Evolutionary conservation across 2,888 invertebrate species (phyloP).

Genomic region (Drosophila emarginata): DNA sequence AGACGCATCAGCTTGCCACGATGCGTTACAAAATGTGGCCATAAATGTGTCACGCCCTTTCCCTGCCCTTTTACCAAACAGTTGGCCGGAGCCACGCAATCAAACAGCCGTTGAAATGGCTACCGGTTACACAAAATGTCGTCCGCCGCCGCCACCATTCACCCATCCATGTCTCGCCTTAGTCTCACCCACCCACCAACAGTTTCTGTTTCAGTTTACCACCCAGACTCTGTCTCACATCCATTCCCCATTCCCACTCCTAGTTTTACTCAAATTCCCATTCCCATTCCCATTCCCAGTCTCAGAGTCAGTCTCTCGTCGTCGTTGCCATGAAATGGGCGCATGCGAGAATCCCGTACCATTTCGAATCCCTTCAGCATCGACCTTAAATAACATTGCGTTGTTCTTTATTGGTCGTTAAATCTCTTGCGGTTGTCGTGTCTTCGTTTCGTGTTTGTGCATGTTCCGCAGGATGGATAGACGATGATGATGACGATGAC

Average conservation of each 20-base stretch:
- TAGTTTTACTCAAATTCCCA: no score
- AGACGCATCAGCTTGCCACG: conserved; percentile 57
- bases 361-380: conserved; percentile 68
- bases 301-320: neutral
- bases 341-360: conserved; percentile 52
- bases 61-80: neutral
- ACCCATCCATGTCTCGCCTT: neutral
- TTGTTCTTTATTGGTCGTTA: conserved; percentile 77
- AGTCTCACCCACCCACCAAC: neutral
- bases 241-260: neutral
- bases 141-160: conserved; percentile 44
- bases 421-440: conserved; percentile 77
- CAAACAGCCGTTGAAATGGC: conserved; percentile 71
- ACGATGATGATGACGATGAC: neutral
- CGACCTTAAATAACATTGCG: conserved; percentile 75
- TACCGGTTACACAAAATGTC: conserved; percentile 76
- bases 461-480: neutral
- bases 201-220: no score
- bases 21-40: conserved; percentile 56
- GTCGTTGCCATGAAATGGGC: conserved; percentile 34
- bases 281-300: neutral
- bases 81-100: conserved; percentile 52
- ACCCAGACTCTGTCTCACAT: neutral
- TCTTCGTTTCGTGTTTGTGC: conserved; percentile 49
- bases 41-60: conserved; percentile 72